Conservation (phyloP, 2,888 invertebrate genomes). For the Thymelicus acteon region DNA sequence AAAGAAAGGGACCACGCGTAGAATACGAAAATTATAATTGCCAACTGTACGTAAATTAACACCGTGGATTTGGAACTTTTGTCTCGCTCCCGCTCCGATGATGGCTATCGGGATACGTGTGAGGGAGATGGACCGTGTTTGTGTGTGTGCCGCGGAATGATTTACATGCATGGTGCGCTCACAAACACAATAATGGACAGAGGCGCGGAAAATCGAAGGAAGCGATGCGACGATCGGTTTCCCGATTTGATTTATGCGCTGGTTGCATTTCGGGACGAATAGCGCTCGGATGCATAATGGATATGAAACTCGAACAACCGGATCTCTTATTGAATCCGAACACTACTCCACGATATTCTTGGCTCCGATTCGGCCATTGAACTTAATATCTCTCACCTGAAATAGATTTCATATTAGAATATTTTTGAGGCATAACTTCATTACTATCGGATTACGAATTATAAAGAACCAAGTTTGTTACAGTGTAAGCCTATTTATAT, state of each 20-base stretch:
- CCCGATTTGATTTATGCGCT: slow-evolving; percentile 65
- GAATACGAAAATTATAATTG: slow-evolving; percentile 82
- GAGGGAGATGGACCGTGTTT: slow-evolving; percentile 62
- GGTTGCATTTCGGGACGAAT: slow-evolving; percentile 49
- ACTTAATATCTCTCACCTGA: slow-evolving; percentile 7
- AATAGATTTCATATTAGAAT: slow-evolving; percentile 1
- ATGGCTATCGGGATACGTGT: slow-evolving; percentile 43
- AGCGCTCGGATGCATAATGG: slow-evolving; percentile 65
- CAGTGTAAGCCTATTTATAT: no score
- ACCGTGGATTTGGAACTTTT: slow-evolving; percentile 71
- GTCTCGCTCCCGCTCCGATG: slow-evolving; percentile 54
- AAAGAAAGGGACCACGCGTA: slow-evolving; percentile 73
- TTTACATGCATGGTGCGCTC: slow-evolving; percentile 76
- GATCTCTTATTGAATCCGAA: slow-evolving; percentile 40
- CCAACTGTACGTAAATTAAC: slow-evolving; percentile 84
- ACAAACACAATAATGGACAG: slow-evolving; percentile 79
- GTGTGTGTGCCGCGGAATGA: slow-evolving; percentile 65
- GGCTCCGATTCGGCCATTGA: slow-evolving; percentile 22
- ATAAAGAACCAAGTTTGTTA: no score
- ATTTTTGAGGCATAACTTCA: background rate
- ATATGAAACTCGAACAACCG: slow-evolving; percentile 47
- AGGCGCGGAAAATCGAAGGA: slow-evolving; percentile 77
- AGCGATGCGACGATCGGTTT: slow-evolving; percentile 70
- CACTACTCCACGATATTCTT: slow-evolving; percentile 31
- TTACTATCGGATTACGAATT: background rate